Evolutionary conservation across 1,140 invertebrate genomes (phyloP).

Genomic region (Asbolus verrucosus): DNA sequence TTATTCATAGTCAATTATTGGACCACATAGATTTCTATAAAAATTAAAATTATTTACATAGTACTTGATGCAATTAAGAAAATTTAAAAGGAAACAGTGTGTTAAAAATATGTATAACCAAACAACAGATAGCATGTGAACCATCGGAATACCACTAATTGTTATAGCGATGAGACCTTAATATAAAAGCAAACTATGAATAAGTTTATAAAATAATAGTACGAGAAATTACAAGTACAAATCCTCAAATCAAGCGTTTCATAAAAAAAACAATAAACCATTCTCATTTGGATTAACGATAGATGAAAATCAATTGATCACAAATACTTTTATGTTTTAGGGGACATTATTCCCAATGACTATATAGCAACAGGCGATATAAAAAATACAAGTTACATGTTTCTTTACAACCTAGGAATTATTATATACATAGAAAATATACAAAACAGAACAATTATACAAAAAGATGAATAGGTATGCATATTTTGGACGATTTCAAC

Average conservation of each 20-base stretch:
- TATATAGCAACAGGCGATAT: neutral
- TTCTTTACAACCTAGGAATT: constrained; percentile 24
- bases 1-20: constrained; percentile 16
- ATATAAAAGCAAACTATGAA: constrained; percentile 34
- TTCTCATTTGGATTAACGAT: constrained; percentile 41
- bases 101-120: neutral
- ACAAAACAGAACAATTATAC: constrained; percentile 35
- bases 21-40: constrained; percentile 14
- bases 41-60: constrained; percentile 11
- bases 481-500: constrained; percentile 25
- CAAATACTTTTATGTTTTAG: constrained; percentile 6
- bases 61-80: no score
- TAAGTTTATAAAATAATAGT: constrained; percentile 36
- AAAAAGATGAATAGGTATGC: constrained; percentile 14
- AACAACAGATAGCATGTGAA: constrained; percentile 2
- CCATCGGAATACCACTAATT: constrained; percentile 16
- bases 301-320: constrained; percentile 40
- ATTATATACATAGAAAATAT: constrained; percentile 35
- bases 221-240: constrained; percentile 38
- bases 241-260: constrained; percentile 41
- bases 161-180: constrained; percentile 10
- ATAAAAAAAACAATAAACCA: constrained; percentile 30
- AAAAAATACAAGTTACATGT: constrained; percentile 41
- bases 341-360: constrained; percentile 14
- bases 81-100: no score